These are phyloP conservation scores for Coptodon rendalli DNA, from an alignment of 2,113 vertebrate genomes.

Conservation along the genomic window DNA sequence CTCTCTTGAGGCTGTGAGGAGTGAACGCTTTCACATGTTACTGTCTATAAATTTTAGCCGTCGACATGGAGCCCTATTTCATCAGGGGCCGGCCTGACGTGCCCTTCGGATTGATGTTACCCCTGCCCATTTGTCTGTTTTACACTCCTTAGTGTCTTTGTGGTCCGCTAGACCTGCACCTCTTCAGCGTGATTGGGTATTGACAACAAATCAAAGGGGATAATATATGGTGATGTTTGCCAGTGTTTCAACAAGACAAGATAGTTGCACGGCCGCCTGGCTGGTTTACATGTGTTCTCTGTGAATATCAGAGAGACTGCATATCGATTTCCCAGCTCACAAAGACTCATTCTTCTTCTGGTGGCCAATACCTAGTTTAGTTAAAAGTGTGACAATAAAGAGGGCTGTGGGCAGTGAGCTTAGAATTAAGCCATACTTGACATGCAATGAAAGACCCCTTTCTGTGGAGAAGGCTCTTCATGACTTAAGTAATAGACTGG, in stretches of 20 bases:
- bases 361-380: conserved; percentile 63
- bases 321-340: conserved; percentile 67
- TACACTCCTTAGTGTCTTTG: conserved; percentile 72
- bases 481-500: conserved; percentile 88
- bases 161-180: conserved; percentile 65
- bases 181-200: conserved; percentile 73
- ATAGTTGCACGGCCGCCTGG: conserved; percentile 56
- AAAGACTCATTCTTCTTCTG: conserved; percentile 62
- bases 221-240: conserved; percentile 75
- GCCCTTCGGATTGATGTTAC: conserved; percentile 73
- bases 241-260: conserved; percentile 65
- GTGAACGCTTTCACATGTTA: conserved; percentile 69
- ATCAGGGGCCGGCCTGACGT: conserved; percentile 65
- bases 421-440: conserved; percentile 79
- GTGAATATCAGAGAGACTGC: conserved; percentile 63
- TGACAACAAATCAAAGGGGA: conserved; percentile 77
- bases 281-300: conserved; percentile 73
- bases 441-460: conserved; percentile 78
- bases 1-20: conserved; percentile 53
- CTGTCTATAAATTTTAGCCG: conserved; percentile 73
- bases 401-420: conserved; percentile 61
- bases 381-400: conserved; percentile 64
- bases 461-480: conserved; percentile 70
- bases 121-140: conserved; percentile 72
- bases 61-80: conserved; percentile 59